Percentiles rank a stretch among this genome's conserved stretches.
Evolutionary conservation across 2,888 invertebrate genomes (phyloP).

Genomic region (Apeira syringaria): DNA sequence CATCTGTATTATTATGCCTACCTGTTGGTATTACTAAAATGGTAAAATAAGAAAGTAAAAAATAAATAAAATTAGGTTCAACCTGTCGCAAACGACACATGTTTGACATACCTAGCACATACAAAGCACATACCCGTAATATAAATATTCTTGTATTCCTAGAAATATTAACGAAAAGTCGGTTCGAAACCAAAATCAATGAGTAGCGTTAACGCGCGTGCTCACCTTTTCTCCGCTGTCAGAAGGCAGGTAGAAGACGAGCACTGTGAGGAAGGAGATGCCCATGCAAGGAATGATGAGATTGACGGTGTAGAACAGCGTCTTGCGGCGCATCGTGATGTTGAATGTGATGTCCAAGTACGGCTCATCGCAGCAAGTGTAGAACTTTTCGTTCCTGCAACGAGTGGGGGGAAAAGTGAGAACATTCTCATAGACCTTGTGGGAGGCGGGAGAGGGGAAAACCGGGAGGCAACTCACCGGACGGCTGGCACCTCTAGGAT

Average conservation of each 20-base stretch:
- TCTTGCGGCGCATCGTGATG: conserved; percentile 97
- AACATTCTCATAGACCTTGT: no score
- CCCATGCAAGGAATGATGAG: conserved; percentile 98
- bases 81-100: no score
- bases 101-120: no score
- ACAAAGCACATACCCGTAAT: no score
- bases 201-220: not conserved
- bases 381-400: conserved; percentile 94
- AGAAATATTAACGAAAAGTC: no score
- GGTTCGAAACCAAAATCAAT: no score
- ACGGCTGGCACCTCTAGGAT: conserved; percentile 97
- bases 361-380: conserved; percentile 98
- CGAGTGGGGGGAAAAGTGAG: conserved; percentile 5
- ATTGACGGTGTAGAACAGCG: conserved; percentile 98
- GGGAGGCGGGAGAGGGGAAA: not conserved
- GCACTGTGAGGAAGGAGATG: conserved; percentile 97
- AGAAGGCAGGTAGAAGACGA: conserved; percentile 98
- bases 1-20: no score
- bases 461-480: conserved; percentile 77
- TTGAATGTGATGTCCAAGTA: conserved; percentile 98
- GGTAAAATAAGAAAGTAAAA: no score
- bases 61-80: no score
- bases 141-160: no score
- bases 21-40: no score
- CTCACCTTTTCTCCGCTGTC: conserved; percentile 96